phyloP scores from a whole-genome alignment of 2,113 vertebrate genomes.

The Perca schrenkii region DNA sequence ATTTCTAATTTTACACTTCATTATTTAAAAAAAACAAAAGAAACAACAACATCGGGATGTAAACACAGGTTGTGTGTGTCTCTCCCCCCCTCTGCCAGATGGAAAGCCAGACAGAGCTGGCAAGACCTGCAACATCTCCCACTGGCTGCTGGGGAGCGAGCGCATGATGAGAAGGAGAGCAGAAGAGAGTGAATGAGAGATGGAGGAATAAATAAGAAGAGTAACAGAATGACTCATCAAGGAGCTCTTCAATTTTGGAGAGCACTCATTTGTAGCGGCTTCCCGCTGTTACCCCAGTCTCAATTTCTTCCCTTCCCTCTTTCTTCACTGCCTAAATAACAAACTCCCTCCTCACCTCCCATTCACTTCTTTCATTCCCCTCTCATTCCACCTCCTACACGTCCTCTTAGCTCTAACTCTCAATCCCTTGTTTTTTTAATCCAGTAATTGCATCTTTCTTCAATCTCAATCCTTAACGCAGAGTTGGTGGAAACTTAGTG shows the following conservation, averaged over 20 bases:
- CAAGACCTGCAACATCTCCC: conserved; percentile 70
- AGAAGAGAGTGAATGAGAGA: conserved; percentile 46
- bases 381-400: conserved; percentile 25
- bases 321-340: conserved; percentile 28
- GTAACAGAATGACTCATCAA: conserved; percentile 76
- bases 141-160: conserved; percentile 59
- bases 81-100: conserved; percentile 60
- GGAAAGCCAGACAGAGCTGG: conserved; percentile 72
- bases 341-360: conserved; percentile 42
- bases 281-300: conserved; percentile 51
- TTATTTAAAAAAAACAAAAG: conserved; percentile 10
- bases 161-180: conserved; percentile 43
- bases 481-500: conserved; percentile 27
- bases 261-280: conserved; percentile 67
- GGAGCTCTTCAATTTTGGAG: conserved; percentile 74
- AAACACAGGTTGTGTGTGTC: conserved; percentile 54
- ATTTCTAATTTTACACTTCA: conserved; percentile 42
- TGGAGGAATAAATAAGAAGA: conserved; percentile 55
- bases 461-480: conserved; percentile 4
- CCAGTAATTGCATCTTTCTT: conserved; percentile 54
- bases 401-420: conserved; percentile 22
- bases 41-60: conserved; percentile 48
- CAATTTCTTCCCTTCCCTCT: conserved; percentile 25
- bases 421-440: conserved; percentile 30
- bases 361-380: conserved; percentile 46